Conservation (phyloP, 2,113 vertebrate species). For the Rostratula benghalensis region DNA sequence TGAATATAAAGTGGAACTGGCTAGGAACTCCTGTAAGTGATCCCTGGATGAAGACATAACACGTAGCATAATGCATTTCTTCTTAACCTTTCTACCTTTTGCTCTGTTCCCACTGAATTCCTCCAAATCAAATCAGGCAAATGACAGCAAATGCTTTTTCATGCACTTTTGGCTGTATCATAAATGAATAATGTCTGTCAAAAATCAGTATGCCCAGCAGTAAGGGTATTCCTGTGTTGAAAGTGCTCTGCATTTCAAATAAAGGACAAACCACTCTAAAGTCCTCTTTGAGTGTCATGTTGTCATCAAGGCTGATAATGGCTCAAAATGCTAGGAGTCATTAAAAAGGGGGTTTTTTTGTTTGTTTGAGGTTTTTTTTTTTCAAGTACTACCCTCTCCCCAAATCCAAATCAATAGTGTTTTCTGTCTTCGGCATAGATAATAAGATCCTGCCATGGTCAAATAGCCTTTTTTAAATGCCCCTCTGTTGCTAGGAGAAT, state of each 20-base stretch:
- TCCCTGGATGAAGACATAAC: not conserved
- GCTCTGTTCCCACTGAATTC: not conserved
- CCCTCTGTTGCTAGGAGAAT: not conserved
- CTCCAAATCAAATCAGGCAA: conserved; percentile 15
- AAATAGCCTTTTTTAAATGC: not conserved
- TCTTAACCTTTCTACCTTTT: not conserved
- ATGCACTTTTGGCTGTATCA: not conserved
- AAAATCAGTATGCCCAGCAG: not conserved
- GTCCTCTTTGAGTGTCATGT: not conserved
- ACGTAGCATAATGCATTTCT: not conserved
- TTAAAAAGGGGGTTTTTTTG: not conserved
- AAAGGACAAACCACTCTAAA: not conserved
- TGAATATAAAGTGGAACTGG: conserved; percentile 4
- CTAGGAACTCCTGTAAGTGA: conserved; percentile 38
- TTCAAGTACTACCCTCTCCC: not conserved
- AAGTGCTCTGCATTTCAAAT: not conserved
- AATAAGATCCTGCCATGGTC: not conserved
- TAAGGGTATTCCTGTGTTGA: not conserved
- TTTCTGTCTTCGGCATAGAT: not conserved
- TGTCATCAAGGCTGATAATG: not conserved
- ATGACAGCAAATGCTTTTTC: not conserved
- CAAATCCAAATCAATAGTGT: not conserved
- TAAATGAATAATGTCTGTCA: not conserved
- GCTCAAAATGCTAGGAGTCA: conserved; percentile 11
- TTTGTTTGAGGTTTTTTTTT: not conserved